Evolutionary conservation across 2,888 invertebrate genomes (phyloP).

Genomic region (Elmis aenea): DNA sequence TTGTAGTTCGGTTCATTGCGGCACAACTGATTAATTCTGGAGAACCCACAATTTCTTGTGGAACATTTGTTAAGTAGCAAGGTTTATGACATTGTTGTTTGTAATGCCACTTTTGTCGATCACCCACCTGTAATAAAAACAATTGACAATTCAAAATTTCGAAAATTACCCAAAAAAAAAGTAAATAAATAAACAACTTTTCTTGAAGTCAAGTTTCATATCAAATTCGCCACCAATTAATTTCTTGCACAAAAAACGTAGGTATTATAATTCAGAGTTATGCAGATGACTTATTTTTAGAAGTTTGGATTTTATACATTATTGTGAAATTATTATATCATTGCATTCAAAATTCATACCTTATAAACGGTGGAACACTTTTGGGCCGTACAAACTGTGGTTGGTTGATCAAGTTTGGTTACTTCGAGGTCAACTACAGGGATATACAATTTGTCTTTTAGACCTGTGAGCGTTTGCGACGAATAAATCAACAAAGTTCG

Average conservation of each 20-base stretch:
- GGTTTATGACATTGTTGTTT: slow-evolving; percentile 36
- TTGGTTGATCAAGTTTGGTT: slow-evolving; percentile 31
- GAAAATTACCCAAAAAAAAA: no score
- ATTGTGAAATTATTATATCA: no score
- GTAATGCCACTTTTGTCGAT: slow-evolving; percentile 32
- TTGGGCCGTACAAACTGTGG: slow-evolving; percentile 33
- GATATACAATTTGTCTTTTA: slow-evolving; percentile 34
- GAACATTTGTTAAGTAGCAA: slow-evolving; percentile 33
- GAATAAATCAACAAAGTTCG: slow-evolving; percentile 22
- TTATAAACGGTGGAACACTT: slow-evolving; percentile 28
- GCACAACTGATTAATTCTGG: slow-evolving; percentile 32
- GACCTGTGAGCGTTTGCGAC: slow-evolving; percentile 28
- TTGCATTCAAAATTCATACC: slow-evolving; percentile 9
- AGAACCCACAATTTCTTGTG: slow-evolving; percentile 34
- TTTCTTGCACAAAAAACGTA: no score
- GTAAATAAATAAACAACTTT: no score
- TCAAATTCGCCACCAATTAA: no score
- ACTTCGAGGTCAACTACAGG: slow-evolving; percentile 33
- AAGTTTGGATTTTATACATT: no score
- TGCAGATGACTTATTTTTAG: no score
- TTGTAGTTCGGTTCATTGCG: slow-evolving; percentile 26
- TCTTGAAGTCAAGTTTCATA: no score
- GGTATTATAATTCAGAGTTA: no score
- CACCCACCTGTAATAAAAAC: slow-evolving; percentile 28
- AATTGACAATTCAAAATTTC: no score